Evolutionary conservation across 2,113 vertebrate genomes (phyloP).

Genomic region (Sander lucioperca): DNA sequence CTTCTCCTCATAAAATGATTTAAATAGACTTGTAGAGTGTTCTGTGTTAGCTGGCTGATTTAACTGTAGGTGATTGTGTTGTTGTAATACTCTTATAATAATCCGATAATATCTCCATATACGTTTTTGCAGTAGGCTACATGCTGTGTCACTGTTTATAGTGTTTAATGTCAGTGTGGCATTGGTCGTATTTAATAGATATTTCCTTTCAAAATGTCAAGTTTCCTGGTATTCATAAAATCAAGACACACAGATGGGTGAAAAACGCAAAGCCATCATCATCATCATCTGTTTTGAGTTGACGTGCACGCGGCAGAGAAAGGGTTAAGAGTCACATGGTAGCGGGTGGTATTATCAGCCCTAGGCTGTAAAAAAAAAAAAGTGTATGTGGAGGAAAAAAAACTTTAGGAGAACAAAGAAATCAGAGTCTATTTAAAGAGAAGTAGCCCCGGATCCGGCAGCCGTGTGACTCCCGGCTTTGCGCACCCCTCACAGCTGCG

Average conservation of each 20-base stretch:
- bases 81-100: conserved; percentile 45
- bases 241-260: neutral
- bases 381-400: conserved; percentile 65
- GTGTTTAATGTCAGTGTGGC: neutral
- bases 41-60: neutral
- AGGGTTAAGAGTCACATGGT: conserved; percentile 81
- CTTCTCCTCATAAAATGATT: neutral
- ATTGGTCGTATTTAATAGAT: neutral
- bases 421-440: conserved; percentile 83
- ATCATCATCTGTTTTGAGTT: conserved; percentile 25
- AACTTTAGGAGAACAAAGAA: conserved; percentile 82
- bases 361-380: conserved; percentile 69
- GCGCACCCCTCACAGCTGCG: conserved; percentile 48
- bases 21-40: neutral
- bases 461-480: conserved; percentile 63
- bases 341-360: conserved; percentile 80
- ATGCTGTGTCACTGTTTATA: neutral
- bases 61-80: conserved; percentile 4
- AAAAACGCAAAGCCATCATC: neutral
- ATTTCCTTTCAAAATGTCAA: too few species aligned
- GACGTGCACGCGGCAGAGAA: conserved; percentile 43
- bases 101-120: conserved; percentile 25
- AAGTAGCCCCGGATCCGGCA: conserved; percentile 50
- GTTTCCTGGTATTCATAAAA: neutral
- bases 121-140: neutral